A percentile compares a stretch with the other conserved stretches of the same genome.
phyloP scores from a whole-genome alignment of 2,888 invertebrate species.

The Apamea crenata region DNA sequence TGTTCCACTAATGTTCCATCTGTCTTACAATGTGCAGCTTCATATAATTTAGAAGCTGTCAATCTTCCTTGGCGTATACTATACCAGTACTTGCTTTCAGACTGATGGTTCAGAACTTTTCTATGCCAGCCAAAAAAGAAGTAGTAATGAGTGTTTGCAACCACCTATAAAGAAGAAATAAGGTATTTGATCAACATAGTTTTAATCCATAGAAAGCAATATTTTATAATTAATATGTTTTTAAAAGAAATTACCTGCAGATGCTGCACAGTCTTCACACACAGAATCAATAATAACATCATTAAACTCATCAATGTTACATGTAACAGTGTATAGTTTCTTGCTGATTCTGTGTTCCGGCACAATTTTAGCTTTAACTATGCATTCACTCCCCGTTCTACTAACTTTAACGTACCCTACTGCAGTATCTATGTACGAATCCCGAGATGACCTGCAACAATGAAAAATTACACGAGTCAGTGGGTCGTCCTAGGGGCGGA shows the following conservation, averaged over 20 bases:
- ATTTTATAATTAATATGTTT: neutral
- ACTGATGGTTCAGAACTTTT: too few species aligned
- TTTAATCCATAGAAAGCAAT: conserved; percentile 14
- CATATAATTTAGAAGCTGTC: too few species aligned
- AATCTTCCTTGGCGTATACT: too few species aligned
- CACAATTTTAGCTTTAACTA: conserved; percentile 3
- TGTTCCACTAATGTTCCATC: too few species aligned
- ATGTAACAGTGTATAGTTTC: conserved; percentile 14
- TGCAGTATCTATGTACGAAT: conserved; percentile 28
- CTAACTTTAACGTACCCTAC: conserved; percentile 28
- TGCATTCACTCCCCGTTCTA: conserved; percentile 6
- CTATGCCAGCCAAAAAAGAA: too few species aligned
- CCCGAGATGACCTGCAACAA: conserved; percentile 34
- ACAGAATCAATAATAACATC: conserved; percentile 19
- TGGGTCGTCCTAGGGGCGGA: too few species aligned
- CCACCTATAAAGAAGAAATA: conserved; percentile 7
- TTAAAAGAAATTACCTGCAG: conserved; percentile 9
- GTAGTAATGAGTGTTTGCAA: conserved; percentile 10
- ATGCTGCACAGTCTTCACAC: conserved; percentile 29
- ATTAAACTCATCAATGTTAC: conserved; percentile 2
- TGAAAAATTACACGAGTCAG: conserved; percentile 8
- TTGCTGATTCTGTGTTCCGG: conserved; percentile 14
- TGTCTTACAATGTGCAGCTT: too few species aligned
- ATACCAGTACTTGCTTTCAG: too few species aligned
- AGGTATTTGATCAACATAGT: neutral